These are phyloP conservation scores for Microctonus brassicae DNA, from an alignment of 2,888 invertebrate genomes.

Conservation along the genomic window DNA sequence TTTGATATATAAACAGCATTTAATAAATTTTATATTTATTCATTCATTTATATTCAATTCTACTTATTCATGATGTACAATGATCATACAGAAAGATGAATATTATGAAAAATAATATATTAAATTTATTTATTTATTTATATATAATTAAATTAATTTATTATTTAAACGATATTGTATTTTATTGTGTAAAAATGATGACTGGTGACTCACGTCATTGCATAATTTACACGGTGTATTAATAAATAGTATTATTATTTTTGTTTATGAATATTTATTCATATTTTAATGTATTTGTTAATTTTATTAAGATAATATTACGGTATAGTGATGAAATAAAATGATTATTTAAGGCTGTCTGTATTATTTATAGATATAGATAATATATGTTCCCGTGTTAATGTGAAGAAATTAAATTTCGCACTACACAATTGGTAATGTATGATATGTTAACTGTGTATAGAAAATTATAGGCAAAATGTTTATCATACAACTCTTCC, in stretches of 20 bases:
- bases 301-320: no score
- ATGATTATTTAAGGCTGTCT: background rate
- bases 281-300: no score
- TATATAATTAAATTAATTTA: background rate
- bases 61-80: no score
- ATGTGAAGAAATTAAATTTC: background rate
- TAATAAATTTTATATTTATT: no score
- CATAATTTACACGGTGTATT: background rate
- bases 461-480: slow-evolving; percentile 14
- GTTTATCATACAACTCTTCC: background rate
- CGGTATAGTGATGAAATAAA: background rate
- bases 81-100: no score
- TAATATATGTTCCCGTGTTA: background rate
- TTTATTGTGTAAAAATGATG: background rate
- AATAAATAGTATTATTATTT: background rate
- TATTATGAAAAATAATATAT: no score
- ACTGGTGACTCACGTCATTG: background rate
- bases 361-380: no score
- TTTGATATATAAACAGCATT: background rate
- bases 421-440: background rate
- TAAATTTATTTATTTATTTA: no score
- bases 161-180: background rate
- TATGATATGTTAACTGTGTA: background rate
- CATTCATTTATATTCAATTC: no score
- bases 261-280: background rate